Evolutionary conservation across 2,113 vertebrate species (phyloP), one percentile per base, ranked within the genome.

Genomic region (Cochlearius cochlearius): DNA sequence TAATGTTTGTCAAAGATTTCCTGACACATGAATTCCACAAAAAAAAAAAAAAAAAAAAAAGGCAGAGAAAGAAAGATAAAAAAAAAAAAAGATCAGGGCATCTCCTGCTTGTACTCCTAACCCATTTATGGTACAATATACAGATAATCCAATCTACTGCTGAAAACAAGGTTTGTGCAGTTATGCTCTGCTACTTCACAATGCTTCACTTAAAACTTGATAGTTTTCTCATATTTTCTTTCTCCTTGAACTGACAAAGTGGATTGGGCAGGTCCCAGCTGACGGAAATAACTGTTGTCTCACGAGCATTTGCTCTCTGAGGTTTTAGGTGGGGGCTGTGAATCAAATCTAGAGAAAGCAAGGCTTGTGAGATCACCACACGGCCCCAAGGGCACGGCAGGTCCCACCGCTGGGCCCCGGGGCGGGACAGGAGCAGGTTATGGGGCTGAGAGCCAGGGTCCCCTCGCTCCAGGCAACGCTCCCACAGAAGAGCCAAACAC

Each of bases 1-100:
- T 97, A 88, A 80, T 78, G 82, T 96, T 97, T 97, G 97, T 95
- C 96, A 97, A 95, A 97, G 95, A 93, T 77, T 96, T 96, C 90
- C 92, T 95, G 95, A 94, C 97, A 95, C 68, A 93, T 29, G 87
- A 94, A 94, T 98, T 97, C 96, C 63, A 94, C 87, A 3, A 11
- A 30, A 25, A 38, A 38, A 39, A 68, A 71, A 38, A 39, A 68
- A 71, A 71, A 80, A 66, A 63, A 58, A 47, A 9, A 73, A 13
- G 5, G 21, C 1, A 3, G 15, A 4, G 5, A 64, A 88, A 90
- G n/a, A 85, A 87, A 75, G 39, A 59, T 15, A 67, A 38, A 56
- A 79, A 88, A 56, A 79, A 88, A 84, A 96, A 96, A 94, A 74
- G 56, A 97, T 67, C 75, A 87, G 88, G 23, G 32, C 63, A 93